Conservation (phyloP, 2,113 vertebrate genomes). For the Neogobius melanostomus region DNA sequence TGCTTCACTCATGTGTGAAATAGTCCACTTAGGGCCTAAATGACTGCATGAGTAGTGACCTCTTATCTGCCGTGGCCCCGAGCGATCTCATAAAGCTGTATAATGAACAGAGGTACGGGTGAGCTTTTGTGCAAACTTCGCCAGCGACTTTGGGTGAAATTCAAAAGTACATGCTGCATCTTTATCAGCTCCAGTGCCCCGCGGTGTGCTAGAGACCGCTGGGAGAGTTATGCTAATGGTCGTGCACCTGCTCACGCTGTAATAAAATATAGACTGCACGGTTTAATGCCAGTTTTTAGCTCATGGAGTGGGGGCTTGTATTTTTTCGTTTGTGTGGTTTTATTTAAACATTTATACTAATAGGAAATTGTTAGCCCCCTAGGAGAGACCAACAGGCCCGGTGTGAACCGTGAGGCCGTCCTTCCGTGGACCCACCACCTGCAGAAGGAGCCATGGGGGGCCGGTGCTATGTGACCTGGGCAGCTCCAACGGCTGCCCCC, state of each 20-base stretch:
- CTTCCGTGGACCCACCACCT: too few relatives aligned
- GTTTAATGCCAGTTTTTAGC: not conserved
- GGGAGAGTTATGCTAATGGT: not conserved
- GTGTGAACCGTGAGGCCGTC: too few relatives aligned
- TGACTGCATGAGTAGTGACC: conserved; percentile 8
- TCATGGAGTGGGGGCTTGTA: too few relatives aligned
- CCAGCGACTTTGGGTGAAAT: not conserved
- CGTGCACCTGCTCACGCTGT: not conserved
- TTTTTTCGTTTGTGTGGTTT: too few relatives aligned
- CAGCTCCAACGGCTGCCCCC: too few relatives aligned
- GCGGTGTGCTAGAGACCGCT: not conserved
- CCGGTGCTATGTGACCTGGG: too few relatives aligned
- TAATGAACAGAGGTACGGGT: conserved; percentile 4
- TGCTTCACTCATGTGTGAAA: conserved; percentile 8
- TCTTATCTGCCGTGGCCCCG: not conserved
- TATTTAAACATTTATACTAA: too few relatives aligned
- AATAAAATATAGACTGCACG: not conserved
- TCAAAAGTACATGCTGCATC: not conserved
- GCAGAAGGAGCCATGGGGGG: too few relatives aligned
- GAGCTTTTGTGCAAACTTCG: not conserved
- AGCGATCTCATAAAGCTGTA: not conserved
- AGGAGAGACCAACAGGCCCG: too few relatives aligned
- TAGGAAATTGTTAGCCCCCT: too few relatives aligned
- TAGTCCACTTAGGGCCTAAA: conserved; percentile 2
- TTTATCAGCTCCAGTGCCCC: conserved; percentile 2